Conservation (phyloP, 2,888 invertebrate genomes). For the Alcis repandata region DNA sequence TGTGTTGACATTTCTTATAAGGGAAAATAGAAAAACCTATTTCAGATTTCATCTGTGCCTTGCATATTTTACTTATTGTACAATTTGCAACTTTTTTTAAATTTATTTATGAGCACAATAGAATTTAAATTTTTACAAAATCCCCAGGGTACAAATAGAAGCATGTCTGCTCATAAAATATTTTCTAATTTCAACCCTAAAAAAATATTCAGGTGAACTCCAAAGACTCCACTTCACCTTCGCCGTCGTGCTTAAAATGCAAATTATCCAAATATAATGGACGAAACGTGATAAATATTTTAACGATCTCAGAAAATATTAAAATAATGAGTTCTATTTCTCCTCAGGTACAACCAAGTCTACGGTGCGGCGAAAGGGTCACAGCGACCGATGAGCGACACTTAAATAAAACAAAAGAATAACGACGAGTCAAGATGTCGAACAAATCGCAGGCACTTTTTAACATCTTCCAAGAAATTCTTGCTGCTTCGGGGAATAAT, state of each 20-base stretch:
- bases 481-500: constrained; percentile 75
- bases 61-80: no score
- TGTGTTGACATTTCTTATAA: no score
- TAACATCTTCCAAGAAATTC: constrained; percentile 80
- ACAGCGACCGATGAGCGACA: constrained; percentile 13
- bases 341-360: constrained; percentile 21
- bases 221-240: neutral
- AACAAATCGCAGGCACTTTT: constrained; percentile 75
- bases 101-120: no score
- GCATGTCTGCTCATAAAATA: constrained; percentile 11
- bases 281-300: neutral
- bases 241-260: neutral
- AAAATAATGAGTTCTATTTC: constrained; percentile 3
- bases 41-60: no score
- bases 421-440: constrained; percentile 63
- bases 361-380: constrained; percentile 4
- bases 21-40: no score
- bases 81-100: no score
- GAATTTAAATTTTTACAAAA: no score
- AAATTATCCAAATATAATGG: constrained; percentile 1
- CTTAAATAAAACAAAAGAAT: constrained; percentile 10
- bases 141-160: constrained; percentile 1
- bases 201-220: constrained; percentile 8
- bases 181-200: constrained; percentile 9
- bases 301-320: neutral